A percentile compares a stretch with the other conserved stretches of the same genome.
phyloP scores from a whole-genome alignment of 2,888 invertebrate genomes.

The Eupithecia subumbrata region DNA sequence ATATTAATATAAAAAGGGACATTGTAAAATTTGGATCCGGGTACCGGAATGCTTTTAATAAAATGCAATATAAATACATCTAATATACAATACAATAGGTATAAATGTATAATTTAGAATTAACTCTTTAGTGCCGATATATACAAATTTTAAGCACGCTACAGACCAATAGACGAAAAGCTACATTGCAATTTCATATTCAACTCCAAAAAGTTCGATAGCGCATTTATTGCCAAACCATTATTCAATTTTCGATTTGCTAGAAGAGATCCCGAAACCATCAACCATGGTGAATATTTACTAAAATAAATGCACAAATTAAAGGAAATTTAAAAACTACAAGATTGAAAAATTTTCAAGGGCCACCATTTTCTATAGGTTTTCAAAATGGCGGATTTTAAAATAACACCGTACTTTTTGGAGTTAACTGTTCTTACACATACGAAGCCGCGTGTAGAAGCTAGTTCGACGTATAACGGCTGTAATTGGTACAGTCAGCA shows the following conservation, averaged over 20 bases:
- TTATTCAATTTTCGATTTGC: neutral
- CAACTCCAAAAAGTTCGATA: constrained; percentile 4
- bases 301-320: neutral
- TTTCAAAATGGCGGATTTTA: constrained; percentile 1
- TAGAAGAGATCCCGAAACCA: neutral
- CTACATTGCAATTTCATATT: constrained; percentile 1
- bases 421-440: neutral
- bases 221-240: neutral
- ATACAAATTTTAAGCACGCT: constrained; percentile 14
- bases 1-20: neutral
- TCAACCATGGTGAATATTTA: neutral
- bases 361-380: neutral
- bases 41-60: constrained; percentile 25
- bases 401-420: neutral
- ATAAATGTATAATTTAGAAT: constrained; percentile 16
- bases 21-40: constrained; percentile 8
- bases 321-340: neutral
- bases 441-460: constrained; percentile 9
- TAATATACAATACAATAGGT: constrained; percentile 5
- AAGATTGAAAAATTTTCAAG: neutral
- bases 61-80: constrained; percentile 28
- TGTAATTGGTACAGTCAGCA: neutral
- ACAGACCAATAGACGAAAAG: constrained; percentile 2
- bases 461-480: neutral
- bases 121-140: constrained; percentile 26